Evolutionary conservation across 2,113 vertebrate species (phyloP), one percentile per base, ranked within the genome.

Genomic region (Nycticebus coucang): DNA sequence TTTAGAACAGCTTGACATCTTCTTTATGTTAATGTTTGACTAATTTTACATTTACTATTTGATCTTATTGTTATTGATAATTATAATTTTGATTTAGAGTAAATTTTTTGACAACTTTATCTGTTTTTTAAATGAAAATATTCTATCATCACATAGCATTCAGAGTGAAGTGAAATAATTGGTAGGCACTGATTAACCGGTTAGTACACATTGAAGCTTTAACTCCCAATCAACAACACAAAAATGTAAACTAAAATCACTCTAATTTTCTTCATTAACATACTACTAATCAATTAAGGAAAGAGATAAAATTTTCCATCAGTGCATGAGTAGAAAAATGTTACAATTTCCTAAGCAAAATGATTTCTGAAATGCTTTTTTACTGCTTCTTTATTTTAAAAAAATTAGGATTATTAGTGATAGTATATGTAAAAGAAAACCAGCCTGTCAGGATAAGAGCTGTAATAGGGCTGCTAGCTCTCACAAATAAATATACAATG

Each of bases 181-280:
- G 19, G 15, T 60, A 64, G 33, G 64, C 4, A 64, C 18, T 15
- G 2, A 75, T 68, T 18, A 53, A 26, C n/a, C 53, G 71, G 18
- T 85, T 64, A 94, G 57, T n/a, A 45, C 18, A 62, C 9, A 74
- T 0, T 68, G 60, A 82, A 93, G 7, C 28, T 86, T 18, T 95
- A 68, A 87, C 22, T 75, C 50, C 41, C 30, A 74, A 53, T 62
- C 8, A 60, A 41, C 28, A 81, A 45, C 1, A 45, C 14, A 93
- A 64, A 94, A 72, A 57, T 82, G 1, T 62, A 79, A 91, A 78
- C 30, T 55, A 59, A 88, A 90, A 78, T 85, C n/a, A 89, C 13
- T 95, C 59, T 93, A 4, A 59, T 60, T 86, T 90, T 90, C 41
- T 93, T 95, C 45, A 69, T 85, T 91, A 93, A 79, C 37, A 59